These are phyloP conservation scores for Arbacia lixula DNA, from an alignment of 53 echinoderm and acorn worm species.

Conservation along the genomic window DNA sequence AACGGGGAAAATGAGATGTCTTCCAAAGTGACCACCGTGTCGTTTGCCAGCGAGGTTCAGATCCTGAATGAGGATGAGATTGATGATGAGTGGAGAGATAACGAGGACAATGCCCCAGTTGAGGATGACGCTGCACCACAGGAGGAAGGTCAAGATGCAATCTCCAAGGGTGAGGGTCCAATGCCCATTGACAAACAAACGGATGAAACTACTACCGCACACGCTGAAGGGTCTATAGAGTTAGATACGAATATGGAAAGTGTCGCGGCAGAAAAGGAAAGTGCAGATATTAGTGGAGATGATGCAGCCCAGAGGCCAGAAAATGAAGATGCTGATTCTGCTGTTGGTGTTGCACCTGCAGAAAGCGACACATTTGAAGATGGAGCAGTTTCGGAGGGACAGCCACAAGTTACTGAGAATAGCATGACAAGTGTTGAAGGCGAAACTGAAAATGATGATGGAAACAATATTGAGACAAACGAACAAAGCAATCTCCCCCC, in stretches of 20 bases:
- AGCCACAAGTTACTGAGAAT: too few relatives aligned
- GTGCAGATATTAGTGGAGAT: constrained; percentile 7
- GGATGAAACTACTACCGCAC: too few relatives aligned
- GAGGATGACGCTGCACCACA: not conserved
- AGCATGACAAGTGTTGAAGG: not conserved
- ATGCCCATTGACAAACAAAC: too few relatives aligned
- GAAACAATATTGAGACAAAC: not conserved
- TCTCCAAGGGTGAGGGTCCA: not conserved
- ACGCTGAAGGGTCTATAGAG: too few relatives aligned
- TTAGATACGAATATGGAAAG: too few relatives aligned
- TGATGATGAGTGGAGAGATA: constrained; percentile 6
- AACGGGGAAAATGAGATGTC: constrained; percentile 20
- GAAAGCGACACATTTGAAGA: not conserved
- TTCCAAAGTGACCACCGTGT: constrained; percentile 37
- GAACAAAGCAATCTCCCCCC: too few relatives aligned
- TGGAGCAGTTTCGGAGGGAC: not conserved
- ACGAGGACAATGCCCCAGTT: not conserved
- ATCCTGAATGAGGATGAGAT: constrained; percentile 46
- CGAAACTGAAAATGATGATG: not conserved
- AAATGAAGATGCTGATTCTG: not conserved
- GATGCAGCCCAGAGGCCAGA: not conserved
- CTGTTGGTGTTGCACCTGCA: not conserved
- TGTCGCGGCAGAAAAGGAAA: too few relatives aligned
- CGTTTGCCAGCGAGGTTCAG: constrained; percentile 43
- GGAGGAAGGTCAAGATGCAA: not conserved